phyloP scores from a whole-genome alignment of 2,113 vertebrate genomes.

The Toxotes jaculatrix region DNA sequence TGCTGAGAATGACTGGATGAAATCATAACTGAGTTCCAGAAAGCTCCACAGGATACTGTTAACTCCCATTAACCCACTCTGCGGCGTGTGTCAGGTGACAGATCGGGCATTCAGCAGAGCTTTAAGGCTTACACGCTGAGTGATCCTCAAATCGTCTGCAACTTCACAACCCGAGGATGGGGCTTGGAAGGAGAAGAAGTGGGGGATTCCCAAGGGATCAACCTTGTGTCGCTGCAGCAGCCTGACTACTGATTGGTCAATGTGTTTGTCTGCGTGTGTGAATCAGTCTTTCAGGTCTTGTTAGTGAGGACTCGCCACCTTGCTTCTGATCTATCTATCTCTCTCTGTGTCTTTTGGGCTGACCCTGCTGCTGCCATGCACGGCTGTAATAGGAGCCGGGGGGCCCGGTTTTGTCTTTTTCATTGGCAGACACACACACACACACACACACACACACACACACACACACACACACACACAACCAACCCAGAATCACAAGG shows the following conservation, averaged over 20 bases:
- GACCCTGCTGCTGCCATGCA: constrained; percentile 14
- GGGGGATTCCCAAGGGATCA: constrained; percentile 28
- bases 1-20: neutral
- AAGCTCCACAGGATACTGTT: constrained; percentile 18
- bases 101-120: neutral
- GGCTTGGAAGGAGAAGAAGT: neutral
- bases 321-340: constrained; percentile 20
- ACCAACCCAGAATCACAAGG: constrained; percentile 5
- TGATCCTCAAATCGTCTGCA: constrained; percentile 24
- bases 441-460: constrained; percentile 9
- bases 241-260: constrained; percentile 23
- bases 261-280: constrained; percentile 2
- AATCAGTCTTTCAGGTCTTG: constrained; percentile 32
- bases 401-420: neutral
- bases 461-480: constrained; percentile 21
- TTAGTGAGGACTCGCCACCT: neutral
- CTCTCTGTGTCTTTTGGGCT: constrained; percentile 5
- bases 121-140: constrained; percentile 35
- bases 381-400: constrained; percentile 10
- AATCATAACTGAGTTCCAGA: neutral
- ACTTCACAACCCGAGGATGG: constrained; percentile 22
- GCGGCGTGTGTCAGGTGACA: constrained; percentile 25
- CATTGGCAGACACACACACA: neutral
- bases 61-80: constrained; percentile 33
- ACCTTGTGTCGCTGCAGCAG: constrained; percentile 6